phyloP scores from a whole-genome alignment of 2,888 invertebrate species.

The Drosophila monieri region DNA sequence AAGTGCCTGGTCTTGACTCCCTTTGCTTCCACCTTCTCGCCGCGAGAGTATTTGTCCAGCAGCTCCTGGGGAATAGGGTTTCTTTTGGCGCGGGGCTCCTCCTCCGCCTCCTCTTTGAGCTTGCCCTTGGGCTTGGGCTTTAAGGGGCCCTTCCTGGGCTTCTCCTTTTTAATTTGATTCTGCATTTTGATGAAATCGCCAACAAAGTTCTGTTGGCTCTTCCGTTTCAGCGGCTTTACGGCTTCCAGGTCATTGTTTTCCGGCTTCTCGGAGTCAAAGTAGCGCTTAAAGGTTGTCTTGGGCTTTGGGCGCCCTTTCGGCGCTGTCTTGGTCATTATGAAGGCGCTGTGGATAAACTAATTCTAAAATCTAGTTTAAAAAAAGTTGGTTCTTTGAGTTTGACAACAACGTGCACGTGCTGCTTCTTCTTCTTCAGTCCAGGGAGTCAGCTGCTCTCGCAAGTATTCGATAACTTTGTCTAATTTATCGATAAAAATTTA shows the following conservation, averaged over 20 bases:
- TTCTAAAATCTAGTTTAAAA: not conserved
- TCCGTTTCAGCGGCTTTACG: slow-evolving; percentile 63
- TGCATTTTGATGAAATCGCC: slow-evolving; percentile 76
- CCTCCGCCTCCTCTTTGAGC: not conserved
- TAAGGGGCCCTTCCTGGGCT: not conserved
- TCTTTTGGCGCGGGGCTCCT: slow-evolving; percentile 33
- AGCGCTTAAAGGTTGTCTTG: slow-evolving; percentile 45
- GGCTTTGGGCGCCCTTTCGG: slow-evolving; percentile 53
- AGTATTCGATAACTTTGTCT: not conserved
- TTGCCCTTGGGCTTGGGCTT: not conserved
- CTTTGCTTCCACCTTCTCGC: slow-evolving; percentile 86
- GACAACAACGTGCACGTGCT: slow-evolving; percentile 42
- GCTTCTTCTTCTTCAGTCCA: slow-evolving; percentile 31
- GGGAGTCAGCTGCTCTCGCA: slow-evolving; percentile 5
- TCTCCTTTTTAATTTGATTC: slow-evolving; percentile 21
- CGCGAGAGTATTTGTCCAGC: slow-evolving; percentile 86
- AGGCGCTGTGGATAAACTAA: not conserved
- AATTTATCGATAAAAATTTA: not conserved
- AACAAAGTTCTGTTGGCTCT: slow-evolving; percentile 67
- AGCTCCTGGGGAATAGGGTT: slow-evolving; percentile 67
- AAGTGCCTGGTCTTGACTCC: slow-evolving; percentile 88
- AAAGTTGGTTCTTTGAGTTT: not conserved
- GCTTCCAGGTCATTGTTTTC: slow-evolving; percentile 48
- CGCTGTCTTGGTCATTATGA: slow-evolving; percentile 41
- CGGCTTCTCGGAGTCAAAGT: slow-evolving; percentile 55